A percentile compares a stretch with the other conserved stretches of the same genome.
Conservation (phyloP, 1,140 invertebrate species). For the Scaptomyza montana region DNA sequence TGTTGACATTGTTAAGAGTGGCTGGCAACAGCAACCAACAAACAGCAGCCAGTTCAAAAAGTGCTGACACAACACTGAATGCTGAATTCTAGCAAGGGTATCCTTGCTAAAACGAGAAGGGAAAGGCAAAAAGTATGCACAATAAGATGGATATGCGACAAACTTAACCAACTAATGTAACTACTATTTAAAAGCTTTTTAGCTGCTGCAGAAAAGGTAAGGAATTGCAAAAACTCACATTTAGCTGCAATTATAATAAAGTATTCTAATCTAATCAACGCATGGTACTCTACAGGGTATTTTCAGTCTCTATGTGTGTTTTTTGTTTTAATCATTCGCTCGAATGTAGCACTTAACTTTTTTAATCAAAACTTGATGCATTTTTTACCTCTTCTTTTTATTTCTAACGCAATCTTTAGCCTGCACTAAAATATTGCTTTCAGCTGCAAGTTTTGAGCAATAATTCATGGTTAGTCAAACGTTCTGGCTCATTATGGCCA, state of each 20-base stretch:
- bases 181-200: neutral
- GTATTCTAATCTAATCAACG: no score
- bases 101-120: slow-evolving; percentile 8
- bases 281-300: slow-evolving; percentile 10
- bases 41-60: slow-evolving; percentile 6
- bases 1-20: slow-evolving; percentile 76
- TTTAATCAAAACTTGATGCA: slow-evolving; percentile 57
- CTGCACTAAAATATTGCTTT: slow-evolving; percentile 29
- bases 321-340: neutral
- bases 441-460: slow-evolving; percentile 40
- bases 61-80: neutral
- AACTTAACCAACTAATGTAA: neutral
- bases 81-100: neutral
- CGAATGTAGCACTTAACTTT: slow-evolving; percentile 49
- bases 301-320: no score
- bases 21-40: slow-evolving; percentile 58
- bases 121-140: no score
- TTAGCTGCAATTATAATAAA: no score
- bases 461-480: slow-evolving; percentile 47
- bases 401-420: neutral
- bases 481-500: slow-evolving; percentile 44
- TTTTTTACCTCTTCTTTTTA: neutral
- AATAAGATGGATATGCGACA: no score
- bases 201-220: neutral
- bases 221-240: no score